These are phyloP conservation scores for Protophormia terraenovae DNA, from an alignment of 2,888 invertebrate species.

Conservation along the genomic window DNA sequence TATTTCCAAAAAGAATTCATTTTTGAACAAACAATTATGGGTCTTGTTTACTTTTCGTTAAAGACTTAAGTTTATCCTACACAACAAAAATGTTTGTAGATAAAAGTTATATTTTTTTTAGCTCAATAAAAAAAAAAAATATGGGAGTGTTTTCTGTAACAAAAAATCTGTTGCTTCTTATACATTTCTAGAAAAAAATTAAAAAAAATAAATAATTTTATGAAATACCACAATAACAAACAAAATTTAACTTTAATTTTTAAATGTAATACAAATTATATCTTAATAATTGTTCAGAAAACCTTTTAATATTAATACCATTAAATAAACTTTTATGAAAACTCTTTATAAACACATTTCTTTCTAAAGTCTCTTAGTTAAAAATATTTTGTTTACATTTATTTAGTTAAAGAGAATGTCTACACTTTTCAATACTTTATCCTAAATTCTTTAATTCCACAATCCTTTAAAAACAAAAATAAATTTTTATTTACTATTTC, in stretches of 20 bases:
- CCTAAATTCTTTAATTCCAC: background rate
- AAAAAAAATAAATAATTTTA: no score
- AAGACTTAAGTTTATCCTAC: conserved; percentile 18
- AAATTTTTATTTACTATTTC: background rate
- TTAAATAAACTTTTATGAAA: background rate
- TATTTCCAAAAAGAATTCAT: background rate
- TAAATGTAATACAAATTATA: no score
- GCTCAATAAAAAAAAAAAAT: conserved; percentile 7
- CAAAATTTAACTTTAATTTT: no score
- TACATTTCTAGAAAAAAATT: background rate
- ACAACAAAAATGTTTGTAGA: background rate
- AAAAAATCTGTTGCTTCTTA: conserved; percentile 43
- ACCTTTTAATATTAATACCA: no score
- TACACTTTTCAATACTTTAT: no score
- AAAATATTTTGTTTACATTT: background rate
- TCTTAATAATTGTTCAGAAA: no score
- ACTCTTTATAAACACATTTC: background rate
- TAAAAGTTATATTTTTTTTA: background rate
- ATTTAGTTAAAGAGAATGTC: no score
- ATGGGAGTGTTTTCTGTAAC: conserved; percentile 12
- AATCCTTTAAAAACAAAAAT: background rate
- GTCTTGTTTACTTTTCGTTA: conserved; percentile 49
- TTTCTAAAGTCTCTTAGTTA: background rate
- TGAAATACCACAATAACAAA: no score
- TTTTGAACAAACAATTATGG: conserved; percentile 18